phyloP scores from a whole-genome alignment of 92 coral and sea anemone species.

The Umimayanthus chanpuru region DNA sequence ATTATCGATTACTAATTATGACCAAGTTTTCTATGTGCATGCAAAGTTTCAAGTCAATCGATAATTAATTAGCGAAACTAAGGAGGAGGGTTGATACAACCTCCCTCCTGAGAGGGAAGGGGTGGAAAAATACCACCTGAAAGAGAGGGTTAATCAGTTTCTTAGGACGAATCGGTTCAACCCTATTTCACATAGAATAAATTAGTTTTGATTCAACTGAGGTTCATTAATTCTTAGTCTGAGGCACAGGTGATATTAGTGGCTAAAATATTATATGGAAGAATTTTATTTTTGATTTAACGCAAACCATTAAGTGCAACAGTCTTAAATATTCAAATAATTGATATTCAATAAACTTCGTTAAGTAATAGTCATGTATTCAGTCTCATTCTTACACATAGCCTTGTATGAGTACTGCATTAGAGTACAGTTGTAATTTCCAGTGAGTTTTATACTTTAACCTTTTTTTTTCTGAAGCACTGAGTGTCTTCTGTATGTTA shows the following conservation, averaged over 20 bases:
- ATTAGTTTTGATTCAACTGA: slow-evolving; percentile 9
- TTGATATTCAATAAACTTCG: not conserved
- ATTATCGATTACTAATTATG: no score
- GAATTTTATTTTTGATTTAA: slow-evolving; percentile 3
- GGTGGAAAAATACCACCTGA: no score
- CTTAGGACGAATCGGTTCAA: no score
- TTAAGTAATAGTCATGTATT: not conserved
- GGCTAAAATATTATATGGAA: not conserved
- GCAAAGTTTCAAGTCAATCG: no score
- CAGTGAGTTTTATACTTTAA: not conserved
- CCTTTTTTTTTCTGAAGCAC: not conserved
- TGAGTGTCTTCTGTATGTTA: not conserved
- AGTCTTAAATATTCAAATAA: not conserved
- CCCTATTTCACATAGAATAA: no score
- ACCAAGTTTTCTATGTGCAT: no score
- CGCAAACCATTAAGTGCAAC: not conserved
- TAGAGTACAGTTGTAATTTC: not conserved
- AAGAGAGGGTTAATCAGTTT: no score
- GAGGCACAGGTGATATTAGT: slow-evolving; percentile 4
- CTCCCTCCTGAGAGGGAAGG: no score
- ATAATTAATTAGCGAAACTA: no score
- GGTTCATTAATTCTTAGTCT: not conserved
- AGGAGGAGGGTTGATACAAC: no score
- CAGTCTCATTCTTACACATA: slow-evolving; percentile 6
- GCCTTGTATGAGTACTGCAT: not conserved